Percentiles rank a stretch among this genome's conserved stretches.
These are phyloP conservation scores for Palythoa grandiflora DNA, from an alignment of 92 coral and sea anemone genomes.

Conservation along the genomic window DNA sequence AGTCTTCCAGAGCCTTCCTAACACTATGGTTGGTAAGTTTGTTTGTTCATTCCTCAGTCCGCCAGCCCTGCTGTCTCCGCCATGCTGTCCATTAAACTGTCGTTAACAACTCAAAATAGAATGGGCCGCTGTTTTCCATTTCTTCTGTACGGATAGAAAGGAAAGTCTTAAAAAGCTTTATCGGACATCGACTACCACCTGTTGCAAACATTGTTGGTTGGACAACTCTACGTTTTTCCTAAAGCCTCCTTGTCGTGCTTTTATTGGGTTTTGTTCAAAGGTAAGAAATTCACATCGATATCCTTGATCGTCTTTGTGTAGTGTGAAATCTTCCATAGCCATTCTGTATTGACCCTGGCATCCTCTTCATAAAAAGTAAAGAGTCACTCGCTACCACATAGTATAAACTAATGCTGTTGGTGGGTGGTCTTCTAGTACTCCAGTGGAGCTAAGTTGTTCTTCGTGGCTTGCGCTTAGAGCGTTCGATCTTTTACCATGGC, in stretches of 20 bases:
- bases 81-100: conserved; percentile 11
- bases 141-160: conserved; percentile 26
- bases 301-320: not conserved
- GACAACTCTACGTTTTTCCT: conserved; percentile 15
- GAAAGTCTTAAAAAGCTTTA: conserved; percentile 17
- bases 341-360: conserved; percentile 27
- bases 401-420: conserved; percentile 2
- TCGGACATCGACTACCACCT: not conserved
- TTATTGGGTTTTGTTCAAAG: conserved; percentile 22
- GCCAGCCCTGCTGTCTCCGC: not conserved
- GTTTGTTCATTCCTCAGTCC: not conserved
- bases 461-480: conserved; percentile 21
- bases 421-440: conserved; percentile 25
- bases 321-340: conserved; percentile 11
- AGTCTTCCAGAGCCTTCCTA: conserved; percentile 40
- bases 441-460: not conserved
- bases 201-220: conserved; percentile 49
- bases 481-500: not conserved
- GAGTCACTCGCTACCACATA: conserved; percentile 10
- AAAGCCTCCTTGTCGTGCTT: conserved; percentile 49
- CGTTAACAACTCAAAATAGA: conserved; percentile 19
- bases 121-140: conserved; percentile 34
- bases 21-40: conserved; percentile 36
- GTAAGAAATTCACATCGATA: not conserved
- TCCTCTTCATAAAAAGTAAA: conserved; percentile 23